Conservation (phyloP, 2,113 vertebrate genomes). For the Ailuropoda melanoleuca region DNA sequence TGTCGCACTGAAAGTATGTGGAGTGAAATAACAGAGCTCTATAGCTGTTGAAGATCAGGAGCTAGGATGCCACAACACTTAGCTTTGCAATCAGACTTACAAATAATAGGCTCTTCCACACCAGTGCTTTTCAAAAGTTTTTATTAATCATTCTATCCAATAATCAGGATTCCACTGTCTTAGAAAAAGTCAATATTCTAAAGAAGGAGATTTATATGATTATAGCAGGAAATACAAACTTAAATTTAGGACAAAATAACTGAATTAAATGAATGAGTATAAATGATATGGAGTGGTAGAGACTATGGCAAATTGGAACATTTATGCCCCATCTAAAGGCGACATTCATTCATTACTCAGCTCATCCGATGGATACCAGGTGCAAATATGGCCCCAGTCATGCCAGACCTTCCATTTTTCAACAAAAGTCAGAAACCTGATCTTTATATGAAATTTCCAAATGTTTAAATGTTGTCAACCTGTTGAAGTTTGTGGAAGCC, state of each 20-base stretch:
- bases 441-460: not conserved
- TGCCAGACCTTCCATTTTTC: not conserved
- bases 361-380: not conserved
- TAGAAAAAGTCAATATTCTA: slow-evolving; percentile 27
- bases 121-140: not conserved
- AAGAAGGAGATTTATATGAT: not conserved
- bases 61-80: not conserved
- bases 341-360: not conserved
- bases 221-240: slow-evolving; percentile 1
- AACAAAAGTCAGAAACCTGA: not conserved
- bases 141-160: not conserved
- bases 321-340: not conserved
- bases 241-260: not conserved
- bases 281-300: not conserved
- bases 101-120: not conserved
- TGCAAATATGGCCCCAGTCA: not conserved
- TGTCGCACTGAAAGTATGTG: not conserved
- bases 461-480: slow-evolving; percentile 25
- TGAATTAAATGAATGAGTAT: not conserved
- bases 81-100: not conserved
- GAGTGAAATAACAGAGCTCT: not conserved
- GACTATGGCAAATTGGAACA: not conserved
- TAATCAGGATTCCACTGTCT: not conserved
- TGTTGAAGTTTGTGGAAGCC: slow-evolving; percentile 2
- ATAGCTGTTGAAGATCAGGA: not conserved